Base-by-base conservation (phyloP, 2,113 vertebrate genomes). In the Struthidea cinerea region DNA sequence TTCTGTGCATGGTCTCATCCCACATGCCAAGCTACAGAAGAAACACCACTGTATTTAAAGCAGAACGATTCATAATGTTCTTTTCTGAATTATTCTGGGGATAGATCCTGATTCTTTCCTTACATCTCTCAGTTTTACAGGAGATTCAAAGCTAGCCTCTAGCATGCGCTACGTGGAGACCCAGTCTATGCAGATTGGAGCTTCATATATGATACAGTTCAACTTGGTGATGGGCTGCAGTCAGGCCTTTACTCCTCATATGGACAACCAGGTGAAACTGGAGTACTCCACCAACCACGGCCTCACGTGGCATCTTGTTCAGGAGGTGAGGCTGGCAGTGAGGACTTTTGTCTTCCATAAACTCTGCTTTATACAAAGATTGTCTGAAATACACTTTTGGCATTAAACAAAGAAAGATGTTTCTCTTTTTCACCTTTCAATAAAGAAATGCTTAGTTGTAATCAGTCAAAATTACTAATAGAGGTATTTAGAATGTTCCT, bases 281-380 rank as follows among this genome's bases (percentile, higher is more conserved):
- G 99, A 99, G 95, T 99, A 99, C 73, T 99, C 99, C 90, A 99
- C 99, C 95, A 99, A 99, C 96, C 99, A 99, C 1, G 99, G 99
- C 57, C 98, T 99, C 71, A 99, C 99, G 1, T 99, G 99, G 99
- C 99, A 99, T 95, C 98, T 99, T 52, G 99, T 99, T 85, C 99
- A 99, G 97, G 99, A 99, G 98, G 99, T 99, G 96, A 97, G 97
- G 47, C 41, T 87, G 44, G 47, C 49, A 86, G 37, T 1, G 1
- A 61, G 33, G 24, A 77, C 4, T 2, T 76, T 22, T 52, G 18
- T 76, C n/a, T 92, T 84, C 67, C n/a, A 5, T 50, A 52, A 75
- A 33, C 20, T 68, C 28, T 74, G 9, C 33, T 86, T 90, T 84
- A 14, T 30, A 56, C 27, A 67, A 44, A 68, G 57, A n/a, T 46